Evolutionary conservation across 2,113 vertebrate genomes (phyloP).

Genomic region (Aepyceros melampus): DNA sequence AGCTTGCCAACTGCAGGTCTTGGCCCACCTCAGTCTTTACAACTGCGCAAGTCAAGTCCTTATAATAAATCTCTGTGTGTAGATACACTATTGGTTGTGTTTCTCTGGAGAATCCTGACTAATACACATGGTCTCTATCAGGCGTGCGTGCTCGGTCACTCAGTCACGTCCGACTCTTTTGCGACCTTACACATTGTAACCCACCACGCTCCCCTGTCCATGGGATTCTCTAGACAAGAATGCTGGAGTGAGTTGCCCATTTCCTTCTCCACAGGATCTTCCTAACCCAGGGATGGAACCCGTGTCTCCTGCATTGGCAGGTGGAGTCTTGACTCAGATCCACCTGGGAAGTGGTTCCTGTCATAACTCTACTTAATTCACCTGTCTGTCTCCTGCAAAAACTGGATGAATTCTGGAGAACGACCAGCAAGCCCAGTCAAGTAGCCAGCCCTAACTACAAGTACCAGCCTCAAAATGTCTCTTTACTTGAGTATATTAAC

Average conservation of each 20-base stretch:
- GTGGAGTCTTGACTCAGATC: background rate
- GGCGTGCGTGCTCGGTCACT: fast-evolving
- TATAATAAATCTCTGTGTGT: background rate
- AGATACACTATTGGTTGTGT: background rate
- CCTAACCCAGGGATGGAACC: background rate
- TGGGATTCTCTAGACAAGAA: background rate
- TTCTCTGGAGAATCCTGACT: background rate
- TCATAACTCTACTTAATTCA: background rate
- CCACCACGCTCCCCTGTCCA: background rate
- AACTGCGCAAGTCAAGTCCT: background rate
- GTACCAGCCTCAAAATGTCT: background rate
- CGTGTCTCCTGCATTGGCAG: background rate
- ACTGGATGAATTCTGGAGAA: background rate
- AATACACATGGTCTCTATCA: background rate
- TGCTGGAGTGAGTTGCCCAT: background rate
- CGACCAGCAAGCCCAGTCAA: background rate
- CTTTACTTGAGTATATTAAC: background rate
- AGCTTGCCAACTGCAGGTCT: background rate
- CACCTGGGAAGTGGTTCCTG: background rate
- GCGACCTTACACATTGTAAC: background rate
- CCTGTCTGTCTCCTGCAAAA: background rate
- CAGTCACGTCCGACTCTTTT: background rate
- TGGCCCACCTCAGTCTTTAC: background rate
- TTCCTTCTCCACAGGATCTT: background rate
- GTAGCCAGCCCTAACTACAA: background rate